Evolutionary conservation across 2,797 vertebrate genomes (phyloP).

Genomic region (Eulemur rubriventer): DNA sequence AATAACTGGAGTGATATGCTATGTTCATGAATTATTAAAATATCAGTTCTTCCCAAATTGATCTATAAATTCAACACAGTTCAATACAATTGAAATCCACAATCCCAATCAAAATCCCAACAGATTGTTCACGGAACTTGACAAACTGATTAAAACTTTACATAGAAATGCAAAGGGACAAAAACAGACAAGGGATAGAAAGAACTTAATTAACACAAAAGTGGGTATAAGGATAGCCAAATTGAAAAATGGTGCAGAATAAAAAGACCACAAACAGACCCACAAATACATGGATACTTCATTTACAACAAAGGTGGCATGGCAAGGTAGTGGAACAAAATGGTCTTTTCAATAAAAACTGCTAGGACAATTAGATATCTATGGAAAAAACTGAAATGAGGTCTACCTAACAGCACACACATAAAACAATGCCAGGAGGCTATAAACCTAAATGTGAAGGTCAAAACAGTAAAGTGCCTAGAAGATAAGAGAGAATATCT

Average conservation of each 20-base stretch:
- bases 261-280: neutral
- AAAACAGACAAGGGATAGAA: neutral
- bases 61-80: neutral
- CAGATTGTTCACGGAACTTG: neutral
- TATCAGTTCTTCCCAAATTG: neutral
- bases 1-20: neutral
- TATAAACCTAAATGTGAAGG: neutral
- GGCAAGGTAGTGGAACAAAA: neutral
- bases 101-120: neutral
- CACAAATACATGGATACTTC: neutral
- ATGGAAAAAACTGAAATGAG: neutral
- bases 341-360: neutral
- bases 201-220: neutral
- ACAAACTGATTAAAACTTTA: conserved; percentile 4
- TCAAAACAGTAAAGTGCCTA: neutral
- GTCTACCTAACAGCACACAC: neutral
- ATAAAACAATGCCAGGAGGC: neutral
- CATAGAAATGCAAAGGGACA: neutral
- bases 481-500: neutral
- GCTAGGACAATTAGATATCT: neutral
- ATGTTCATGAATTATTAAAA: neutral
- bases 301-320: neutral
- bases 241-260: neutral
- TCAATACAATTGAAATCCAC: neutral
- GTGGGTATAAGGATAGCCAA: neutral